These are phyloP conservation scores for Brachystomella parvula DNA, from an alignment of 1,140 invertebrate genomes.

Conservation along the genomic window DNA sequence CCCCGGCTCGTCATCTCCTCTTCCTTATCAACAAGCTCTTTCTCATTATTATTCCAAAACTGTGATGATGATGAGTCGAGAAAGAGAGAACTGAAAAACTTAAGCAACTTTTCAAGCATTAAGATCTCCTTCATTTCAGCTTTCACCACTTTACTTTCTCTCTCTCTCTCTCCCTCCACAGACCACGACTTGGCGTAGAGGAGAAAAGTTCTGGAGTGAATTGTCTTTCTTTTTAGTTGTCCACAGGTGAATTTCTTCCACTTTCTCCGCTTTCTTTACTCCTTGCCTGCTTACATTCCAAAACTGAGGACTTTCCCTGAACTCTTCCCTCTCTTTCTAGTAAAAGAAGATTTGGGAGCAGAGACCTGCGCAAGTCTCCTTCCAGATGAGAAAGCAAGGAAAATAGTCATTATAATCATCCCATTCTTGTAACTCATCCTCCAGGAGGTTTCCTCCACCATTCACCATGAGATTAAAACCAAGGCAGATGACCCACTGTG, in stretches of 20 bases:
- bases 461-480: neutral
- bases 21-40: neutral
- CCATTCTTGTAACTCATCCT: conserved; percentile 8
- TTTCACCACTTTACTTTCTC: neutral
- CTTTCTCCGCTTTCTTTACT: neutral
- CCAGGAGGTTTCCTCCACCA: neutral
- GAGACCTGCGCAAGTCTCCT: neutral
- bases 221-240: no score
- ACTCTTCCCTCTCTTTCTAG: neutral
- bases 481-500: conserved; percentile 5
- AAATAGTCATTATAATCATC: conserved; percentile 4
- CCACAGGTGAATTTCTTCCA: no score
- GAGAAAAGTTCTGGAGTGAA: no score
- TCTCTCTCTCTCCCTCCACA: neutral
- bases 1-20: neutral
- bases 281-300: neutral
- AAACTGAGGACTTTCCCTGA: neutral
- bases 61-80: neutral
- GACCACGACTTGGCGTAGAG: no score
- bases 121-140: neutral
- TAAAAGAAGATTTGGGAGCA: neutral
- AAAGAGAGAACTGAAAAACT: neutral
- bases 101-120: neutral
- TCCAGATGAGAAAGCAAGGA: neutral
- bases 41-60: neutral